Conservation (phyloP, 2,113 vertebrate species). For the Aramus guarauna region DNA sequence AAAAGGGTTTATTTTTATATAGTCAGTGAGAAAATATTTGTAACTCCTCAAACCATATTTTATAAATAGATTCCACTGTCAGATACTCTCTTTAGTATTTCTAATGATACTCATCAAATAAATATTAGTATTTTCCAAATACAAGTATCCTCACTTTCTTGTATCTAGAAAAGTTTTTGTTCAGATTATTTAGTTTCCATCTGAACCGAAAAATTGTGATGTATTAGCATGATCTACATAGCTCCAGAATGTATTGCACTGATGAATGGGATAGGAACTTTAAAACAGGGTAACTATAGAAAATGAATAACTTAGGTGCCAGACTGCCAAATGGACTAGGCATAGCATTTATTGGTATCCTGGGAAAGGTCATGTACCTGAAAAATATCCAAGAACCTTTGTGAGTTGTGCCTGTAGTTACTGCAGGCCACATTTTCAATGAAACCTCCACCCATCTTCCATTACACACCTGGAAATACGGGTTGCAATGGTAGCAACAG, state of each 20-base stretch:
- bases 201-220: background rate
- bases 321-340: background rate
- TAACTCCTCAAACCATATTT: background rate
- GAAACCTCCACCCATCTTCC: background rate
- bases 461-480: background rate
- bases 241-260: background rate
- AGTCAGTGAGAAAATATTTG: background rate
- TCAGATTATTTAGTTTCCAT: background rate
- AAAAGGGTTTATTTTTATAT: background rate
- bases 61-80: background rate
- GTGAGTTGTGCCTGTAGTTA: background rate
- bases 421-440: background rate
- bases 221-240: background rate
- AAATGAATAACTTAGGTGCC: background rate
- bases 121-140: background rate
- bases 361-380: background rate
- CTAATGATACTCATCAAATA: background rate
- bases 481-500: background rate
- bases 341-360: background rate
- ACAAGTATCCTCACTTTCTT: background rate
- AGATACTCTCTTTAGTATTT: background rate
- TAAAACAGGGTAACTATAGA: background rate
- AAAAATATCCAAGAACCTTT: background rate
- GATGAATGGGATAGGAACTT: background rate
- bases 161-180: background rate